Evolutionary conservation across 2,888 invertebrate species (phyloP).

Genomic region (Galeruca laticollis): DNA sequence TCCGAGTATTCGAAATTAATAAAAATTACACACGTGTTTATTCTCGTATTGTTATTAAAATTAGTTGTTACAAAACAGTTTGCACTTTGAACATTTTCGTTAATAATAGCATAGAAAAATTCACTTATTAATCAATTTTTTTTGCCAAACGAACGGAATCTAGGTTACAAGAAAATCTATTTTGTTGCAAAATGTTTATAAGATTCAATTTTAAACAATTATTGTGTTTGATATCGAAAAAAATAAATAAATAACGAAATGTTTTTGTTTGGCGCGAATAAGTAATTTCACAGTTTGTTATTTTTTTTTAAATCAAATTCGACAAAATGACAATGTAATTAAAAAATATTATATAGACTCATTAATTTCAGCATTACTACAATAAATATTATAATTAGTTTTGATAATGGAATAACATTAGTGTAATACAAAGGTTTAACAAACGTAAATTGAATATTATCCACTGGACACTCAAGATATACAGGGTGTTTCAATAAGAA

Average conservation of each 20-base stretch:
- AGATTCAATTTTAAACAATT: slow-evolving; percentile 27
- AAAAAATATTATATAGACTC: background rate
- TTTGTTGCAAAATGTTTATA: slow-evolving; percentile 37
- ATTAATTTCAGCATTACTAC: background rate
- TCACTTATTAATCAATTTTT: slow-evolving; percentile 47
- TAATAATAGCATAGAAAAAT: slow-evolving; percentile 39
- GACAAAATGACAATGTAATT: background rate
- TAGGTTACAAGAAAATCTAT: slow-evolving; percentile 43
- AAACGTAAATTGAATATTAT: too few species aligned
- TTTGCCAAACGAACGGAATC: slow-evolving; percentile 33
- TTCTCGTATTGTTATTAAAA: background rate
- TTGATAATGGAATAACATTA: too few species aligned
- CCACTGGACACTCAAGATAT: too few species aligned
- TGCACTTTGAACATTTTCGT: slow-evolving; percentile 46
- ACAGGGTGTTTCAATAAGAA: too few species aligned
- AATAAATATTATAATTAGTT: too few species aligned
- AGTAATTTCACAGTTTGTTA: slow-evolving; percentile 22
- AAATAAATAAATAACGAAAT: slow-evolving; percentile 5
- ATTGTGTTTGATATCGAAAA: slow-evolving; percentile 22
- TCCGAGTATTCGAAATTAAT: background rate
- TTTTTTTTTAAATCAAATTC: slow-evolving; percentile 17
- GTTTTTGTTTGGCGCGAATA: slow-evolving; percentile 6
- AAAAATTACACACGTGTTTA: slow-evolving; percentile 12
- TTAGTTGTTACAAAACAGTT: slow-evolving; percentile 39
- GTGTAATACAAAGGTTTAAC: too few species aligned